A percentile compares a stretch with the other conserved stretches of the same genome.
Evolutionary conservation across 2,113 vertebrate species (phyloP).

Genomic region (Neogobius melanostomus): DNA sequence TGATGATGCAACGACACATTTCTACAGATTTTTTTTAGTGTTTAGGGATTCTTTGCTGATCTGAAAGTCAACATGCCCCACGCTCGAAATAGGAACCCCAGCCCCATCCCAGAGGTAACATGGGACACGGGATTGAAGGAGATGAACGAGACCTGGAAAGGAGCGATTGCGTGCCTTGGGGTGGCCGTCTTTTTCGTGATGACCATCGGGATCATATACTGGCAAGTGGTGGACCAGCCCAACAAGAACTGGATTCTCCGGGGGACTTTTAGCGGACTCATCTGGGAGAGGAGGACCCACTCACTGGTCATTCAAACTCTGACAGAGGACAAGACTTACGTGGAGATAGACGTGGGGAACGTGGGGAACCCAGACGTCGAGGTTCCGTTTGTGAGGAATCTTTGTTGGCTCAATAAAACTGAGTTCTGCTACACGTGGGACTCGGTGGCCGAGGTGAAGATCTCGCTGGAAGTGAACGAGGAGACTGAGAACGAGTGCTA

Average conservation of each 20-base stretch:
- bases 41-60: slow-evolving; percentile 59
- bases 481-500: slow-evolving; percentile 83
- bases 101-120: slow-evolving; percentile 80
- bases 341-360: slow-evolving; percentile 80
- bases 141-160: slow-evolving; percentile 94
- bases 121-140: slow-evolving; percentile 85
- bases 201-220: slow-evolving; percentile 93
- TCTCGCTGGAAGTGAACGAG: slow-evolving; percentile 76
- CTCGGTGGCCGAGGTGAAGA: slow-evolving; percentile 81
- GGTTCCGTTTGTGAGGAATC: slow-evolving; percentile 83
- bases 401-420: slow-evolving; percentile 85
- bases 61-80: slow-evolving; percentile 80
- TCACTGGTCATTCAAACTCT: slow-evolving; percentile 84
- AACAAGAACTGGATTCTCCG: slow-evolving; percentile 91
- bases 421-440: slow-evolving; percentile 92
- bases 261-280: slow-evolving; percentile 80
- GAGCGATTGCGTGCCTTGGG: slow-evolving; percentile 86
- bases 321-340: slow-evolving; percentile 77
- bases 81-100: slow-evolving; percentile 80
- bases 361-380: slow-evolving; percentile 77
- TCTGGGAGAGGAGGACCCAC: slow-evolving; percentile 85
- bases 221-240: slow-evolving; percentile 91
- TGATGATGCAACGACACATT: slow-evolving; percentile 66
- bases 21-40: slow-evolving; percentile 55
- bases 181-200: slow-evolving; percentile 89